Conservation (phyloP, 2,888 invertebrate genomes). For the Polymixis lichenea region DNA sequence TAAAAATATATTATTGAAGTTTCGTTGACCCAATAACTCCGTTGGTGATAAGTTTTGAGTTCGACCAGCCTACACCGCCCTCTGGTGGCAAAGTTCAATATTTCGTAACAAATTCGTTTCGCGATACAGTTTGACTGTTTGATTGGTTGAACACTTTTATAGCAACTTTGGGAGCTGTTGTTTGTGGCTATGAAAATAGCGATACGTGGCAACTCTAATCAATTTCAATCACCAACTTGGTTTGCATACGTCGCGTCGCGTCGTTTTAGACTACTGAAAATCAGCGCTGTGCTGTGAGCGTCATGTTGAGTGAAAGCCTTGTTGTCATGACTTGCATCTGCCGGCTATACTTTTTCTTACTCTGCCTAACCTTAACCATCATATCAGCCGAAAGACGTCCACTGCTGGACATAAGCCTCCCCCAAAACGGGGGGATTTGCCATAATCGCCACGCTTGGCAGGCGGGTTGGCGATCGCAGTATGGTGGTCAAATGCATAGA, state of each 20-base stretch:
- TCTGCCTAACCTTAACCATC: too few relatives aligned
- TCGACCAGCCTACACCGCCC: conserved; percentile 26
- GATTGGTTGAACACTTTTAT: conserved; percentile 59
- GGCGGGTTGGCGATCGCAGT: too few relatives aligned
- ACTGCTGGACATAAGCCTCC: too few relatives aligned
- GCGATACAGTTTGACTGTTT: conserved; percentile 58
- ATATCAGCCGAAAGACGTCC: too few relatives aligned
- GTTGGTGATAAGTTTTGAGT: conserved; percentile 35
- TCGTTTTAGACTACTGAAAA: not conserved
- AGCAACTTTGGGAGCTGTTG: conserved; percentile 52
- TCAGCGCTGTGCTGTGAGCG: not conserved
- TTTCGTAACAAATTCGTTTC: conserved; percentile 60
- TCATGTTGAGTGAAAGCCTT: not conserved
- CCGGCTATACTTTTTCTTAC: not conserved
- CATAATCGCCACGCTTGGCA: too few relatives aligned
- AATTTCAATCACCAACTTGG: not conserved
- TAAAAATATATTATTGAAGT: conserved; percentile 11
- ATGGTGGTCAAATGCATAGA: too few relatives aligned
- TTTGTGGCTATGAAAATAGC: conserved; percentile 8
- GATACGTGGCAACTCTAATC: not conserved
- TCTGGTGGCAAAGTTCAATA: conserved; percentile 54
- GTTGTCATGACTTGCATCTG: not conserved
- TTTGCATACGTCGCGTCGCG: too few relatives aligned
- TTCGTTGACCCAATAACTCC: conserved; percentile 26
- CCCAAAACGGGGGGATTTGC: too few relatives aligned